phyloP scores from a whole-genome alignment of 2,888 invertebrate genomes.

The Trimorus sp. region DNA sequence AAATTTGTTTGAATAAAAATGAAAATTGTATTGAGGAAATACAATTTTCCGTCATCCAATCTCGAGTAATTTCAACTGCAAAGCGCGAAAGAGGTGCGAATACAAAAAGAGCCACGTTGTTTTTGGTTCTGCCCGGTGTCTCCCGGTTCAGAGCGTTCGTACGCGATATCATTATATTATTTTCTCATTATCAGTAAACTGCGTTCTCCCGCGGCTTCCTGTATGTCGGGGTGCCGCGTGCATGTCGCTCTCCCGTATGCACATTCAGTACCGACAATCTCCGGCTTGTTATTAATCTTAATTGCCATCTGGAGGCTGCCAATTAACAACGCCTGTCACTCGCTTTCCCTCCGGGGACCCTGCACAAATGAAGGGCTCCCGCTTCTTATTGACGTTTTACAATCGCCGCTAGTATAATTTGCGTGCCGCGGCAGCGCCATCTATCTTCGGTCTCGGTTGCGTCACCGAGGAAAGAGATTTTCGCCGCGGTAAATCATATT shows the following conservation, averaged over 20 bases:
- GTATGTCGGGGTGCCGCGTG: constrained; percentile 39
- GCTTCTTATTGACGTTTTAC: constrained; percentile 72
- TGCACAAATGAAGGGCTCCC: constrained; percentile 55
- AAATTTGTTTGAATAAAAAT: too few relatives aligned
- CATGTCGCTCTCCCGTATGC: constrained; percentile 43
- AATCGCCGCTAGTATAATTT: constrained; percentile 69
- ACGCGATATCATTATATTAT: constrained; percentile 64
- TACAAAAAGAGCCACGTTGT: too few relatives aligned
- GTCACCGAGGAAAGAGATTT: constrained; percentile 32
- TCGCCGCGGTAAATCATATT: constrained; percentile 48
- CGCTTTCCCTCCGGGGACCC: constrained; percentile 72
- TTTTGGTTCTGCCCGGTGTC: too few relatives aligned
- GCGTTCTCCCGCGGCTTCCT: constrained; percentile 58
- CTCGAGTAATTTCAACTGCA: too few relatives aligned
- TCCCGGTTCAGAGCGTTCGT: too few relatives aligned
- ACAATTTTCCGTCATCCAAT: too few relatives aligned
- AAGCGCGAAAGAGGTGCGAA: too few relatives aligned
- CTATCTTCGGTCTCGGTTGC: constrained; percentile 41
- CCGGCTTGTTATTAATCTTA: constrained; percentile 80
- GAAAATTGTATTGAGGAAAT: too few relatives aligned
- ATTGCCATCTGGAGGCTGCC: constrained; percentile 79
- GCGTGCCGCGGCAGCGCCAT: constrained; percentile 44
- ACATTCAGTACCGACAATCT: constrained; percentile 68
- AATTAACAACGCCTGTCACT: constrained; percentile 80
- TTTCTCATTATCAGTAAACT: constrained; percentile 61